These are phyloP conservation scores for Eurystomus glaucurus DNA, from an alignment of 2,797 vertebrate genomes.

Conservation along the genomic window DNA sequence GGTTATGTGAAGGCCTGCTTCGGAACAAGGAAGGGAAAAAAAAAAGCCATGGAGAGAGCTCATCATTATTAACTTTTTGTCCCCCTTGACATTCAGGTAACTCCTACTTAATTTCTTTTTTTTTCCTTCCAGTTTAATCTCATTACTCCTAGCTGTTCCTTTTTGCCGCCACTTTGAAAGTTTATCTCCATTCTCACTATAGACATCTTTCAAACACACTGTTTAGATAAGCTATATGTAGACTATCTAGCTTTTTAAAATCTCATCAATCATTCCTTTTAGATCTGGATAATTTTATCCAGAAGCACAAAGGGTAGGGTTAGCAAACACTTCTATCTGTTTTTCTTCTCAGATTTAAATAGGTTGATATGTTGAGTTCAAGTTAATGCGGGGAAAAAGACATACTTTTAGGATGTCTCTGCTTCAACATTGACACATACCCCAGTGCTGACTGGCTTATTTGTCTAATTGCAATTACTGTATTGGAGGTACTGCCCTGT, in stretches of 20 bases:
- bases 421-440: neutral
- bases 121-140: neutral
- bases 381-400: neutral
- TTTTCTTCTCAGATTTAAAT: neutral
- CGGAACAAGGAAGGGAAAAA: fast-evolving
- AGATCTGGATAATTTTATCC: neutral
- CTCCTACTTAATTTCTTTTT: neutral
- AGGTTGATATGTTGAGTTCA: neutral
- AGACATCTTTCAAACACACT: neutral
- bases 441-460: neutral
- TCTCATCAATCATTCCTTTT: neutral
- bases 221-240: neutral
- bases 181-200: neutral
- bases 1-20: neutral
- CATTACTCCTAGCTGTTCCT: neutral
- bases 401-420: neutral
- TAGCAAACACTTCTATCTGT: neutral
- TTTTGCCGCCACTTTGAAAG: neutral
- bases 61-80: neutral
- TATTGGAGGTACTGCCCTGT: neutral
- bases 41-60: neutral
- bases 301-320: neutral
- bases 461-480: neutral
- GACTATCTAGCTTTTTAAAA: neutral
- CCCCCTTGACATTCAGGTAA: neutral